Percentiles rank a stretch among this genome's conserved stretches.
phyloP scores from a whole-genome alignment of 2,888 invertebrate species.

The Calephelis perditalis region DNA sequence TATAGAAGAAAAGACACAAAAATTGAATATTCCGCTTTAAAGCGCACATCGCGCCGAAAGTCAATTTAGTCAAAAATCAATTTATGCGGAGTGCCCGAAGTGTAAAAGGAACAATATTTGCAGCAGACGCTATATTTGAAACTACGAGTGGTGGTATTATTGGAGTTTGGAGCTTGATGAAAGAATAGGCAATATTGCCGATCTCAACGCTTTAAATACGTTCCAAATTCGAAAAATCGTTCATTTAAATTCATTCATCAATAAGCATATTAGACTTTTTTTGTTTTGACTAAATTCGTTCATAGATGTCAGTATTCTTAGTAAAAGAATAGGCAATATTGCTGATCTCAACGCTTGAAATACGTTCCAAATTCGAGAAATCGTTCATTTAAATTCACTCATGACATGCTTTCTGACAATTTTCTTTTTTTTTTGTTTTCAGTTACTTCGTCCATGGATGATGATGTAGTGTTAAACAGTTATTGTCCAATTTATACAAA shows the following conservation, averaged over 20 bases:
- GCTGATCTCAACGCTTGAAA: constrained; percentile 8
- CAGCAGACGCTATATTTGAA: constrained; percentile 49
- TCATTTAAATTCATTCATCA: neutral
- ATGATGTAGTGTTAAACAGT: too few relatives aligned
- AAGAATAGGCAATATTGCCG: constrained; percentile 23
- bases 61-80: constrained; percentile 51
- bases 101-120: constrained; percentile 57
- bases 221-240: neutral
- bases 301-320: too few relatives aligned
- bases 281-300: too few relatives aligned
- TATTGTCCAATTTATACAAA: too few relatives aligned
- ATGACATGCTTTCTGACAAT: too few relatives aligned
- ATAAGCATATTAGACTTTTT: neutral
- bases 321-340: constrained; percentile 23
- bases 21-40: constrained; percentile 14
- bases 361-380: neutral
- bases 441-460: too few relatives aligned
- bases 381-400: neutral
- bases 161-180: constrained; percentile 43
- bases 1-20: constrained; percentile 8
- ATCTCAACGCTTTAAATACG: constrained; percentile 3
- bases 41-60: constrained; percentile 28
- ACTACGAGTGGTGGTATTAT: constrained; percentile 49
- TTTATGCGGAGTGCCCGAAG: constrained; percentile 46
- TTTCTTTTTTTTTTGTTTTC: too few relatives aligned